Evolutionary conservation across 2,113 vertebrate genomes (phyloP).

Genomic region (Pelmatolapia mariae): DNA sequence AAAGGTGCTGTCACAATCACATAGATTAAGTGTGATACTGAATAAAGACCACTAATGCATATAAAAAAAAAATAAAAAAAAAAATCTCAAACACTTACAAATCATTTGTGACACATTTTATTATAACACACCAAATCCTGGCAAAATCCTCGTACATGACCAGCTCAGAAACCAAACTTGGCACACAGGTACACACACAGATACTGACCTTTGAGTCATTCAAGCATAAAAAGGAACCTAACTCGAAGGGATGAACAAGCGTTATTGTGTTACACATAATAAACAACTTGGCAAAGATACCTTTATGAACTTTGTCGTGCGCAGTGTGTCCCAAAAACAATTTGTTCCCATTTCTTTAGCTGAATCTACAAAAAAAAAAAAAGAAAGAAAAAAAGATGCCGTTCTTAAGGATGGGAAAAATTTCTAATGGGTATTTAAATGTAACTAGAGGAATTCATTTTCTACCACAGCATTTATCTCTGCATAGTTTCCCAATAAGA

Average conservation of each 20-base stretch:
- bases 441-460: not conserved
- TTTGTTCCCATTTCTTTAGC: not conserved
- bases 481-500: conserved; percentile 22
- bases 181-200: not conserved
- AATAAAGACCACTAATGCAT: not conserved
- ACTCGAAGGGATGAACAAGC: not conserved
- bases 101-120: not conserved
- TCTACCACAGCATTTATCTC: not conserved
- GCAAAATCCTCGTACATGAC: not conserved
- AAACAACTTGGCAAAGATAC: not conserved
- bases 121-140: not conserved
- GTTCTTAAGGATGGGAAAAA: not conserved
- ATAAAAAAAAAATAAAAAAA: not conserved
- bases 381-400: not conserved
- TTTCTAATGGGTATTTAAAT: not conserved
- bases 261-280: not conserved
- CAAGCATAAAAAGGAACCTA: not conserved
- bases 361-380: not conserved
- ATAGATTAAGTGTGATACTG: not conserved
- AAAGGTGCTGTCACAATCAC: not conserved
- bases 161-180: not conserved
- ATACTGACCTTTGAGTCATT: not conserved
- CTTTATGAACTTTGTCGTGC: not conserved
- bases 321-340: not conserved
- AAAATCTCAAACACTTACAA: not conserved